Evolutionary conservation across 2,888 invertebrate genomes (phyloP).

Genomic region (Coelinius sp.): DNA sequence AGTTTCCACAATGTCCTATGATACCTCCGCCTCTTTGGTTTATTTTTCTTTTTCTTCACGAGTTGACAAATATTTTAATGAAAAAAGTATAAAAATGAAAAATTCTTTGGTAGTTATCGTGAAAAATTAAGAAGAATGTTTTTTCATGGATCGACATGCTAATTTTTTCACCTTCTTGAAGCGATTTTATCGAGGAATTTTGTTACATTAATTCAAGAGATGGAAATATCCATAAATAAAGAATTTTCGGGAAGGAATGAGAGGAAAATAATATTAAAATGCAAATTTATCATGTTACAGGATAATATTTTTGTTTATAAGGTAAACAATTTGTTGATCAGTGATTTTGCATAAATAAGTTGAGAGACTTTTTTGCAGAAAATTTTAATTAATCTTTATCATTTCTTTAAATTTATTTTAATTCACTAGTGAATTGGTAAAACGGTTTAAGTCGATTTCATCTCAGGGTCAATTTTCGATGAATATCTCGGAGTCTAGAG

Average conservation of each 20-base stretch:
- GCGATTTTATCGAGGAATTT: neutral
- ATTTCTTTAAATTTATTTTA: too few relatives aligned
- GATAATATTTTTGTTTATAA: too few relatives aligned
- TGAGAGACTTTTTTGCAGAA: too few relatives aligned
- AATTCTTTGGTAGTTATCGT: neutral
- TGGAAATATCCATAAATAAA: neutral
- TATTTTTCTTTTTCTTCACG: neutral
- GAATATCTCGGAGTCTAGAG: too few relatives aligned
- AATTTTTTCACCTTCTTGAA: neutral
- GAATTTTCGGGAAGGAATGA: neutral
- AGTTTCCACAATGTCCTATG: conserved; percentile 27
- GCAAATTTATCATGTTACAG: too few relatives aligned
- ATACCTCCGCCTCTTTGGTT: neutral
- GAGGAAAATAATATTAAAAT: neutral
- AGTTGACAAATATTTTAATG: conserved; percentile 6
- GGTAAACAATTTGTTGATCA: too few relatives aligned
- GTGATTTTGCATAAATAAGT: too few relatives aligned
- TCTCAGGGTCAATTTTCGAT: too few relatives aligned
- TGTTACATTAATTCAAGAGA: neutral
- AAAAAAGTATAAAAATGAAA: neutral
- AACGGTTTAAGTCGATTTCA: too few relatives aligned
- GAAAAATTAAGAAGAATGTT: neutral
- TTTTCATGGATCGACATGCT: neutral
- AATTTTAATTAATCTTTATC: too few relatives aligned
- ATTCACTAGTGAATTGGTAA: too few relatives aligned